A percentile compares a stretch with the other conserved stretches of the same genome.
Conservation (phyloP, 2,888 invertebrate species). For the Oscheius sp. region DNA sequence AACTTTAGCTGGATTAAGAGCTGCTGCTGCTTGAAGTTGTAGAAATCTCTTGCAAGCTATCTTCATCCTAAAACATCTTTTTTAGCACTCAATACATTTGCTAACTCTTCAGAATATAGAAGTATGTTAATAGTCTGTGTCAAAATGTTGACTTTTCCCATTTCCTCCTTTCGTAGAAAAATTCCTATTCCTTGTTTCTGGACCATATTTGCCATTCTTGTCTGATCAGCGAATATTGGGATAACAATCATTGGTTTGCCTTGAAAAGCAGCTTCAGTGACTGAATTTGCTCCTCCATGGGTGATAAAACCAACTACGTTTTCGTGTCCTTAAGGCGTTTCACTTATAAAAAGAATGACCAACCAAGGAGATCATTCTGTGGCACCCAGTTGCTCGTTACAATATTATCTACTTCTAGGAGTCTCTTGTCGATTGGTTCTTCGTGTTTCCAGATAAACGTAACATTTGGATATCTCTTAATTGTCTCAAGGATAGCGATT, state of each 20-base stretch:
- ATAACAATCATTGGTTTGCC: constrained; percentile 71
- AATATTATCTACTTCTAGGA: constrained; percentile 34
- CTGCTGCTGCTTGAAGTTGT: background rate
- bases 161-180: background rate
- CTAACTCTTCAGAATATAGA: constrained; percentile 6
- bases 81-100: background rate
- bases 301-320: constrained; percentile 79
- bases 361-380: constrained; percentile 71
- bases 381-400: constrained; percentile 62
- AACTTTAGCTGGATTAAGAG: constrained; percentile 1
- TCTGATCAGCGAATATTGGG: constrained; percentile 72
- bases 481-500: background rate
- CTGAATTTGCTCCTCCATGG: constrained; percentile 80
- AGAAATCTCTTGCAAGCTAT: constrained; percentile 7
- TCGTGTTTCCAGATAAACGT: constrained; percentile 61
- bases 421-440: constrained; percentile 35
- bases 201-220: constrained; percentile 64
- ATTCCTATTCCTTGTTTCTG: constrained; percentile 37
- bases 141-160: background rate
- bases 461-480: constrained; percentile 47
- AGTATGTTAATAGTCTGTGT: background rate
- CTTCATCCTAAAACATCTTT: background rate
- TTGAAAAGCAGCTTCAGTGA: constrained; percentile 76
- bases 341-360: background rate
- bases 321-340: constrained; percentile 75